These are phyloP conservation scores for Pelobates fuscus DNA, from an alignment of 2,113 vertebrate genomes.

Conservation along the genomic window DNA sequence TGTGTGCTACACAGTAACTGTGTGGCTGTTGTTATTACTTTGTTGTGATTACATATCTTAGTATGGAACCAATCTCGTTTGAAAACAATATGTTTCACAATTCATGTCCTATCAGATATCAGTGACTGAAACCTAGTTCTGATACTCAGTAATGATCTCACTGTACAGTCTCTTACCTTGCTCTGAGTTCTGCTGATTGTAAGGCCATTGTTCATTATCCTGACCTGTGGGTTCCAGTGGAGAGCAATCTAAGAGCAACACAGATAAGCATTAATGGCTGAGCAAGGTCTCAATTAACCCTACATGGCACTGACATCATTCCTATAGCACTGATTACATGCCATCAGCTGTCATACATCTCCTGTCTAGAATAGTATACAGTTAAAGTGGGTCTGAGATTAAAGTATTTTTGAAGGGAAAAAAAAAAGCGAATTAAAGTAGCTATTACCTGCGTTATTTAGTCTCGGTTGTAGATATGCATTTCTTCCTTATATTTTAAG, in stretches of 20 bases:
- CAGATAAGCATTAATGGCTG: constrained; percentile 32
- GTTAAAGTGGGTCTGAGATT: too few relatives aligned
- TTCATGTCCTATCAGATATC: too few relatives aligned
- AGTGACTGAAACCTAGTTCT: constrained; percentile 16
- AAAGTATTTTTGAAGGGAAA: too few relatives aligned
- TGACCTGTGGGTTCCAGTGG: constrained; percentile 28
- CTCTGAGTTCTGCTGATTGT: constrained; percentile 18
- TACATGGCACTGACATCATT: constrained; percentile 24
- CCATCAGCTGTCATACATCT: background rate
- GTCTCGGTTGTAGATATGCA: too few relatives aligned
- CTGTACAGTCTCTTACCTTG: constrained; percentile 18
- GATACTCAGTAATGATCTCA: constrained; percentile 8
- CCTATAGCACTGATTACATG: constrained; percentile 30
- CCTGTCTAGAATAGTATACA: background rate
- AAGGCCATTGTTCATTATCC: constrained; percentile 36
- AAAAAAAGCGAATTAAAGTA: too few relatives aligned
- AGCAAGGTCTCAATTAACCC: constrained; percentile 7
- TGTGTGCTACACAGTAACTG: too few relatives aligned
- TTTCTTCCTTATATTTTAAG: too few relatives aligned
- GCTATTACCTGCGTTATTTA: too few relatives aligned
- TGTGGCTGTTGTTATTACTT: too few relatives aligned
- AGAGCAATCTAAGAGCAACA: constrained; percentile 29
- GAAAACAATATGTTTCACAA: too few relatives aligned
- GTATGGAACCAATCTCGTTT: too few relatives aligned
- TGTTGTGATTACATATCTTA: too few relatives aligned